Base-by-base conservation (phyloP, 2,113 vertebrate species). In the Trachemys scripta region DNA sequence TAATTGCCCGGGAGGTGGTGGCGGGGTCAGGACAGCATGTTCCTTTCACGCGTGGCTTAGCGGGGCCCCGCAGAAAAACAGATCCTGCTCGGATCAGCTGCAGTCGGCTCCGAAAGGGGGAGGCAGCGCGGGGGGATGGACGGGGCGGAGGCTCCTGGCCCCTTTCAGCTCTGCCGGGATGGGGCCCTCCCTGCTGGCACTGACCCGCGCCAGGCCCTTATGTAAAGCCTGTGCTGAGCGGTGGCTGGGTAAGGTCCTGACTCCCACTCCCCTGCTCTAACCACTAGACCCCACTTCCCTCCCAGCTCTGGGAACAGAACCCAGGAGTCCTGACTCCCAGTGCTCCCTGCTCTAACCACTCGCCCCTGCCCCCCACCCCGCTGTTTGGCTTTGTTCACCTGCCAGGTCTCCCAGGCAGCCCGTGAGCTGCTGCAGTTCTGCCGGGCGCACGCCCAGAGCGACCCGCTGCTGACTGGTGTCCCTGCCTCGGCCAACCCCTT, bases 321-420 rank as follows among this genome's bases (percentile, higher is more conserved):
- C 19, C 20, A 54, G 69, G n/a, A 53, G 19, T 69, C 65, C 57
- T 78, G 57, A 45, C 51, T 53, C 51, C 51, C 51, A 49, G 49
- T 3, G 49, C 49, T 49, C 49, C 49, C 49, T 50, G 12, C 51
- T 53, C 51, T 53, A 56, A 56, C 53, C 53, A 54, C 20, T 22
- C 24, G 51, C 12, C 51, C 5, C 45, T 47, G 45, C 45, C 45
- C 45, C 45, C 45, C 45, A 56, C 35, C 13, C 16, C 10, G 17
- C 42, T 56, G 57, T 35, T n/a, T 19, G 20, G 2, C 8, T 72
- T 8, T 49, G 54, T 86, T 91, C 75, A 96, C 54, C 1, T 9
- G 45, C 56, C 82, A 99, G 99, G 98, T 99, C 84, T 99, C 99
- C 16, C 97, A 98, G 90, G 98, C 98, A 4, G 99, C 98, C 8